Evolutionary conservation across 2,888 invertebrate genomes (phyloP).

Genomic region (Agrotis puta): DNA sequence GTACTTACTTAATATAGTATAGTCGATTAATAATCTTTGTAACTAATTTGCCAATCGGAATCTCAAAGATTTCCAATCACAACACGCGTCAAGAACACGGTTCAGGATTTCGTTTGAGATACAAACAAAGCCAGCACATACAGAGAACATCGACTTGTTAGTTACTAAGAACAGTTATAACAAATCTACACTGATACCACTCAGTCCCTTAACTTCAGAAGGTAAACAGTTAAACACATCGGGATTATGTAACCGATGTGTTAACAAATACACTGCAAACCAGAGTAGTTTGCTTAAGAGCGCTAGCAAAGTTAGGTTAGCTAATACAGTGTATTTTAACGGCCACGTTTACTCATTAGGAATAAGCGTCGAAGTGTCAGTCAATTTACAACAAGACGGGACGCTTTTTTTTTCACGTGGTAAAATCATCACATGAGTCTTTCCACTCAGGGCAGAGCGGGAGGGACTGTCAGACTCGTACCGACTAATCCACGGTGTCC

Average conservation of each 20-base stretch:
- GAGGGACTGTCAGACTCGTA: too few relatives aligned
- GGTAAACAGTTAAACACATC: slow-evolving; percentile 23
- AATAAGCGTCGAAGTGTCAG: neutral
- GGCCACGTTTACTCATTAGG: neutral
- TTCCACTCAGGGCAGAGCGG: too few relatives aligned
- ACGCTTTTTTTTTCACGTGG: too few relatives aligned
- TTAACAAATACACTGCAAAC: slow-evolving; percentile 19
- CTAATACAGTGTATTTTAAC: neutral
- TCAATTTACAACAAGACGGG: too few relatives aligned
- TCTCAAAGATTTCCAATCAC: too few relatives aligned
- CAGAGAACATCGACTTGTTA: neutral
- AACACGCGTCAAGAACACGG: too few relatives aligned
- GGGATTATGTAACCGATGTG: slow-evolving; percentile 8
- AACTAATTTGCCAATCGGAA: too few relatives aligned
- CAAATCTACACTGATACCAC: slow-evolving; percentile 3
- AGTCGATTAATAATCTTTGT: too few relatives aligned
- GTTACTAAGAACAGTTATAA: neutral
- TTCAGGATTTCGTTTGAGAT: too few relatives aligned
- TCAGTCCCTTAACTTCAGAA: slow-evolving; percentile 11
- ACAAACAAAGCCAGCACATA: neutral
- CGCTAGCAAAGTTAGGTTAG: slow-evolving; percentile 7
- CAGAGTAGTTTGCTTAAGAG: slow-evolving; percentile 9
- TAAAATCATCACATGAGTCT: too few relatives aligned
- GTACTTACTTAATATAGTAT: too few relatives aligned
- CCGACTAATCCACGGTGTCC: too few relatives aligned